Evolutionary conservation across 2,888 invertebrate species (phyloP), one percentile per base, ranked within the genome.

Genomic region (Teleiodes luculella): DNA sequence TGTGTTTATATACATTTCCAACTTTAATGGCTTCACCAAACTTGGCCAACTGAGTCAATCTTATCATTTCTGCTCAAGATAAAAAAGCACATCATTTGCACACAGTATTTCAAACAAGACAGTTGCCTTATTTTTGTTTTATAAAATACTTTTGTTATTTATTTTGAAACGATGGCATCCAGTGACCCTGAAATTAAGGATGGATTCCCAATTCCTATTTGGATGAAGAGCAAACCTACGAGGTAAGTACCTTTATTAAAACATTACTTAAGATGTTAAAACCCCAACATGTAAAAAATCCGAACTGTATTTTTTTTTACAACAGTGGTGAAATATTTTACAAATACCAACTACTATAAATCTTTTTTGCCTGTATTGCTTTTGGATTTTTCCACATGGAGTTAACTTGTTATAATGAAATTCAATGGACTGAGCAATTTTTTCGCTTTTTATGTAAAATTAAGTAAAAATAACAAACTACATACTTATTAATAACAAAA

Each of bases 161-260:
- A 47, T 24, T 24, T 6, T 24, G 6, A 24, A 24, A 24, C 24
- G 55, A 89, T 89, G 89, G 83, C 88, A 60, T 82, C 91, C 59
- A 88, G 89, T 70, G 92, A 92, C 69, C 90, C 92, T 49, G 91
- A 92, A 74, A 74, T 92, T 61, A 91, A 91, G 62, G 91, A 92
- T 68, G 93, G 92, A 65, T 90, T 94, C 61, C 91, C 92, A 47
- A 79, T 94, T 58, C 94, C 94, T 1, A 91, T 93, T 69, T 95
- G 95, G 95, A 94, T 95, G 93, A 94, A 93, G 79, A 91, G 87
- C 52, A 93, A 91, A 82, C 91, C 93, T 62, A 84, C 78, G 54
- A 92, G 91, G 89, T 89, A 61, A 80, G 83, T 24, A 4, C 24
- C n/a, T n/a, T 24, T 4, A 24, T 4, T 4, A 24, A 24, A 24